phyloP scores from a whole-genome alignment of 2,888 invertebrate genomes.

The Chymomyza caudatula region DNA sequence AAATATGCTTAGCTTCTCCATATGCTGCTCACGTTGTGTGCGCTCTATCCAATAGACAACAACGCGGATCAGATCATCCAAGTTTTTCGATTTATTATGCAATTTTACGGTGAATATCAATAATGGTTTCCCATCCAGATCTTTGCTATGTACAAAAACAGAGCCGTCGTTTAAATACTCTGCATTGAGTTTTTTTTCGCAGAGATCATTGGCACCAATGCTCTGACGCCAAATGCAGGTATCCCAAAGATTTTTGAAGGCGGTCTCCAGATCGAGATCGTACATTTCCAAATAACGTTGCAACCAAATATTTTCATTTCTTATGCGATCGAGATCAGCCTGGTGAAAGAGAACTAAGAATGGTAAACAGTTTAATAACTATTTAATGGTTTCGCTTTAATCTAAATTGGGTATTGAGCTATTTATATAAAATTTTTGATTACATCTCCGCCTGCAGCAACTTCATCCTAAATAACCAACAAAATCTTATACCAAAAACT shows the following conservation, averaged over 20 bases:
- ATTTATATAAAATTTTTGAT: too few species aligned
- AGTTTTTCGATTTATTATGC: conserved; percentile 86
- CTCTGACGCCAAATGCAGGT: conserved; percentile 90
- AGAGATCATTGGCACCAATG: conserved; percentile 86
- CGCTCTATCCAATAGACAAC: conserved; percentile 87
- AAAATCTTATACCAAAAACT: too few species aligned
- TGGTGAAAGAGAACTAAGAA: conserved; percentile 80
- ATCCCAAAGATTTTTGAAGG: conserved; percentile 88
- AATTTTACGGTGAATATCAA: conserved; percentile 89
- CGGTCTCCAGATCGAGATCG: conserved; percentile 84
- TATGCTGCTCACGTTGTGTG: conserved; percentile 82
- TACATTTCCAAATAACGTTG: conserved; percentile 85
- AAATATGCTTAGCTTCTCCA: conserved; percentile 88
- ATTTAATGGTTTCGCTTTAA: not conserved
- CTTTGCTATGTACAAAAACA: conserved; percentile 87
- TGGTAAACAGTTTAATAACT: not conserved
- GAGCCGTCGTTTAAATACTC: conserved; percentile 88
- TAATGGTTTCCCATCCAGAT: conserved; percentile 87
- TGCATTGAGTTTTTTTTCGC: conserved; percentile 83
- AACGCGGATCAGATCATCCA: conserved; percentile 87
- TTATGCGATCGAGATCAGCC: conserved; percentile 85
- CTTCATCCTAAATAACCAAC: too few species aligned
- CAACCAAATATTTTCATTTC: conserved; percentile 85
- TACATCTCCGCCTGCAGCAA: too few species aligned
- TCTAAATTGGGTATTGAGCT: too few species aligned